Evolutionary conservation across 1,140 invertebrate genomes (phyloP), one percentile per base, ranked within the genome.

Genomic region (Archivesica marissinica): DNA sequence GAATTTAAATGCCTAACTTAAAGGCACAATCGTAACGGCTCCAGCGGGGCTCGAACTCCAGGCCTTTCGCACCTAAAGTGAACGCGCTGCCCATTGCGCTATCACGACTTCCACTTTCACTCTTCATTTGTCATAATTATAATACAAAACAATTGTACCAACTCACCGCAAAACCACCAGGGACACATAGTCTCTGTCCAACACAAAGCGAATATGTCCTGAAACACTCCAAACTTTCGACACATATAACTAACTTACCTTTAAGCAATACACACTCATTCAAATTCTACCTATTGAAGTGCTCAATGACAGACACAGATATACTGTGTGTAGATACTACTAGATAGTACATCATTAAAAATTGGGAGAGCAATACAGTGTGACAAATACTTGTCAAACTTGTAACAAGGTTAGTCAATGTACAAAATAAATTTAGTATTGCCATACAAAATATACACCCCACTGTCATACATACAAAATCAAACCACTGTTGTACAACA

Each of bases 141-240:
- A 35, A 17, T 4, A 11, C 20, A 52, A 64, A 35, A 64, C 33
- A 13, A 64, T 35, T 35, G 59, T 33, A 64, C 59, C n/a, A 1
- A 64, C 59, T 35, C 9, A 35, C 59, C 15, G 25, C 38, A n/a
- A 35, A 33, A 35, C 30, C 59, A 35, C 59, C 30, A 64, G 9
- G 59, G 59, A 64, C 30, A 64, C 15, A 2, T 35, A 64, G 59
- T 64, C 59, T 13, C 20, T 35, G n/a, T 64, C 30, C 59, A 2
- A 64, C 33, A 64, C 59, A 64, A 64, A 64, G 59, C 33, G n/a
- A n/a, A n/a, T n/a, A 1, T 25, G 30, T 35, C 59, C 59, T 35
- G 17, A 64, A 64, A 25, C 20, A 33, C 30, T 59, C 54, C 54
- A 30, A 9, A 25, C n/a, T 28, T 35, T 25, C 15, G 33, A 20